A percentile compares a stretch with the other conserved stretches of the same genome.
These are phyloP conservation scores for Acanthisitta chloris DNA, from an alignment of 2,113 vertebrate species.

Conservation along the genomic window DNA sequence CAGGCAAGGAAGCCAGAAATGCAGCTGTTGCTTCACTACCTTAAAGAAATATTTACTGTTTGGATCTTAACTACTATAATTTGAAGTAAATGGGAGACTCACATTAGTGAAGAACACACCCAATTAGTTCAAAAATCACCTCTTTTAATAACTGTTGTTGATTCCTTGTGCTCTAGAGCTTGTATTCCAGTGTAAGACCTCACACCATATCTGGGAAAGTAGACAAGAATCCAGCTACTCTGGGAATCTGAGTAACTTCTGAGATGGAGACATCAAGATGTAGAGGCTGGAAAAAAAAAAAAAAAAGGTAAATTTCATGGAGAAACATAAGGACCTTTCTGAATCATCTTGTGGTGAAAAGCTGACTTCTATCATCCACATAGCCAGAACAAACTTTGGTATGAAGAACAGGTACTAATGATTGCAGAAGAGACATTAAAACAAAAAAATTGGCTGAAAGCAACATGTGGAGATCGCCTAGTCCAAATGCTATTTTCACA, in stretches of 20 bases:
- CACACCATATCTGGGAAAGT: neutral
- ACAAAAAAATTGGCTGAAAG: neutral
- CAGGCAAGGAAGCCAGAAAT: slow-evolving; percentile 1
- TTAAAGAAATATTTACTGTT: neutral
- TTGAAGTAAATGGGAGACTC: neutral
- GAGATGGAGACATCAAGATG: neutral
- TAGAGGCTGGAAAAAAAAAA: neutral
- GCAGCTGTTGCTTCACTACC: neutral
- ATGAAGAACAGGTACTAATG: neutral
- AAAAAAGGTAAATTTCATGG: neutral
- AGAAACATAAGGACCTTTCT: neutral
- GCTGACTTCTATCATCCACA: neutral
- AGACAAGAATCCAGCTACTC: neutral
- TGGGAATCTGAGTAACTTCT: neutral
- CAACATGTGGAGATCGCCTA: neutral
- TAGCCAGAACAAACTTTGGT: neutral
- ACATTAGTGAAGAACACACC: neutral
- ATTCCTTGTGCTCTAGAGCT: neutral
- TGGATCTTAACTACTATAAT: neutral
- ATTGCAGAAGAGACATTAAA: neutral
- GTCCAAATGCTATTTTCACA: neutral
- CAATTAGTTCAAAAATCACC: neutral
- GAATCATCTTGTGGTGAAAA: neutral
- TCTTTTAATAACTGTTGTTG: neutral
- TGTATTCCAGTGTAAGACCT: neutral